Percentiles rank a stretch among this genome's conserved stretches.
Conservation (phyloP, 2,797 vertebrate species). For the Allochrocebus solatus region DNA sequence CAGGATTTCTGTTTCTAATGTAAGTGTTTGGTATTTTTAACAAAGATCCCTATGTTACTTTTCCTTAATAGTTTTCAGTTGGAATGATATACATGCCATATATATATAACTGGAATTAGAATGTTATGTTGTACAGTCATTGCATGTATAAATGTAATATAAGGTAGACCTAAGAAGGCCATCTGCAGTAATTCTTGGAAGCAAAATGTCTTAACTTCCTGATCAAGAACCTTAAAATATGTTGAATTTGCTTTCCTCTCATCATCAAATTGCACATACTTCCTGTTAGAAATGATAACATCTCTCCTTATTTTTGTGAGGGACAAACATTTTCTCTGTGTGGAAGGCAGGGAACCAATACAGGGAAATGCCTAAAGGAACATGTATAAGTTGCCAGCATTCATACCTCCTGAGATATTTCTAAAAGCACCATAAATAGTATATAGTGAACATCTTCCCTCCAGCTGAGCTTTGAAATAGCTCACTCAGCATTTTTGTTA, state of each 20-base stretch:
- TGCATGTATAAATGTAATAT: background rate
- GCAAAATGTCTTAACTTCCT: background rate
- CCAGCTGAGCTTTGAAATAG: constrained; percentile 17
- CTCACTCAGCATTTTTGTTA: constrained; percentile 55
- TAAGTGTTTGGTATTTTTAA: background rate
- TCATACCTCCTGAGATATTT: constrained; percentile 21
- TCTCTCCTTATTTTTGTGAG: constrained; percentile 18
- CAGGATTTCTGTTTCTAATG: background rate
- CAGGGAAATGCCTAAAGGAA: constrained; percentile 31
- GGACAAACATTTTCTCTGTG: background rate
- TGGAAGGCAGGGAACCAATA: constrained; percentile 39
- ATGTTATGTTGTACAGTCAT: background rate
- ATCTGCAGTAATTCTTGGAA: background rate
- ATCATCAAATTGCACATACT: constrained; percentile 18
- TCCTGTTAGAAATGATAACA: constrained; percentile 20
- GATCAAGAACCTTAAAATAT: background rate
- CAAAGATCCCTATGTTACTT: background rate
- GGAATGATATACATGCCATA: background rate
- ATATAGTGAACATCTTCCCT: background rate
- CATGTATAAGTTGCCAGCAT: constrained; percentile 31
- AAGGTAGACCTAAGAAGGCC: background rate
- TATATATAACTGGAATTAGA: background rate
- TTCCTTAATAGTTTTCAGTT: constrained; percentile 33
- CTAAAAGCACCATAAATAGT: background rate
- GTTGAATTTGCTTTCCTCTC: constrained; percentile 44